Percentiles rank a stretch among this genome's conserved stretches.
phyloP scores from a whole-genome alignment of 1,140 invertebrate species.

The Neotoxoptera formosana region DNA sequence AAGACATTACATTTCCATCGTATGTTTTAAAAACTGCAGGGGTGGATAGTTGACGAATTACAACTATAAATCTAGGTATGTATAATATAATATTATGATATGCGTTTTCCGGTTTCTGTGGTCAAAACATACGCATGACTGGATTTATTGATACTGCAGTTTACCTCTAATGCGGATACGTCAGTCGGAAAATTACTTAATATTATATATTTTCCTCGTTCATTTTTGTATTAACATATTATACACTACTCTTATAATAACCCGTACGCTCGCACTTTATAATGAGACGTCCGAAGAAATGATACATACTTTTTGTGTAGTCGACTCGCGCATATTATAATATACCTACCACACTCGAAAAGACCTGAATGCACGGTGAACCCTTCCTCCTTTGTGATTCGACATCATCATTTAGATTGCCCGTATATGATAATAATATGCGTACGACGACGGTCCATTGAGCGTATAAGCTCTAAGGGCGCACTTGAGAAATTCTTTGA shows the following conservation, averaged over 20 bases:
- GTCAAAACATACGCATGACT: neutral
- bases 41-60: no score
- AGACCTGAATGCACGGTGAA: constrained; percentile 12
- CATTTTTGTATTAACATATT: neutral
- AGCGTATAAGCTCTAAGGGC: constrained; percentile 28
- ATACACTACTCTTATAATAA: constrained; percentile 18
- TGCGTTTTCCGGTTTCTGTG: neutral
- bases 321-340: neutral
- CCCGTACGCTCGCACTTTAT: neutral
- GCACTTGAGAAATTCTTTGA: constrained; percentile 33
- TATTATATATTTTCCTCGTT: neutral
- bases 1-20: neutral
- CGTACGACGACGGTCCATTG: neutral
- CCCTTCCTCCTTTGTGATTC: constrained; percentile 28
- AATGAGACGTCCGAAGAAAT: constrained; percentile 11
- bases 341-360: neutral
- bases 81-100: no score
- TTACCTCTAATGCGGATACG: neutral
- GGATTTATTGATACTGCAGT: neutral
- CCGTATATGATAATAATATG: constrained; percentile 14
- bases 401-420: constrained; percentile 28
- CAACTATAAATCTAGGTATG: no score
- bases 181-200: neutral
- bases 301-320: neutral
- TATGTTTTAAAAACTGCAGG: neutral